Percentiles rank a stretch among this genome's conserved stretches.
Evolutionary conservation across 92 coral and sea anemone species (phyloP).

Genomic region (Palythoa caribaeorum): DNA sequence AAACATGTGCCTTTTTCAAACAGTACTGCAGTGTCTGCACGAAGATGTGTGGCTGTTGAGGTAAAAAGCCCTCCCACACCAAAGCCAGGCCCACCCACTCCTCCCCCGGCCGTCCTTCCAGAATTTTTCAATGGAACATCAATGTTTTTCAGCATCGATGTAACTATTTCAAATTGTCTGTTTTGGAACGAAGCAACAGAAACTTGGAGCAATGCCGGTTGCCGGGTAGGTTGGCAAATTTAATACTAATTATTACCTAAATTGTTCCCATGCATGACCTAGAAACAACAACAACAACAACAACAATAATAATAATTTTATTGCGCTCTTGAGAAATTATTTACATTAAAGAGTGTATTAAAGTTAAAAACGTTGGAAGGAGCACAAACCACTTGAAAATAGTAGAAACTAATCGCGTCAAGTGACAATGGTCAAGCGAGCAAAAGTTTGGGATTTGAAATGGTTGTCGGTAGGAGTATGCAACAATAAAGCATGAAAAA

Average conservation of each 20-base stretch:
- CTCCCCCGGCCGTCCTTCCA: conserved; percentile 60
- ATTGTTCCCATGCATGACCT: too few relatives aligned
- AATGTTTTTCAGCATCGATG: conserved; percentile 60
- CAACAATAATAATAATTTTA: too few relatives aligned
- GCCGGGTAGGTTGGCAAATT: conserved; percentile 66
- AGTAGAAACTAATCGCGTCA: too few relatives aligned
- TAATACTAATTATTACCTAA: not conserved
- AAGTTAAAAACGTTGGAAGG: too few relatives aligned
- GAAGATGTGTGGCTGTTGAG: conserved; percentile 44
- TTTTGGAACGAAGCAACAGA: conserved; percentile 73
- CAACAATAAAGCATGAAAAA: too few relatives aligned
- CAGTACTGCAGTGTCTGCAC: not conserved
- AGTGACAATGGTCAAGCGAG: too few relatives aligned
- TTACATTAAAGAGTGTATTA: too few relatives aligned
- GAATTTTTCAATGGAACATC: conserved; percentile 50
- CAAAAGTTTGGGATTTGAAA: too few relatives aligned
- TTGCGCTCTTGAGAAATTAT: too few relatives aligned
- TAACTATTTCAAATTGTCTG: conserved; percentile 68
- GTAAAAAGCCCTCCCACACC: conserved; percentile 74
- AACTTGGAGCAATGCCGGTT: conserved; percentile 82
- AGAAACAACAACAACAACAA: too few relatives aligned
- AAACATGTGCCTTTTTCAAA: not conserved
- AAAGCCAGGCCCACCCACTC: conserved; percentile 44
- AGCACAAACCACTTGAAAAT: too few relatives aligned
- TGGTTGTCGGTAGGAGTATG: too few relatives aligned